Conservation (phyloP, 1,140 invertebrate genomes). For the Polyergus mexicanus region DNA sequence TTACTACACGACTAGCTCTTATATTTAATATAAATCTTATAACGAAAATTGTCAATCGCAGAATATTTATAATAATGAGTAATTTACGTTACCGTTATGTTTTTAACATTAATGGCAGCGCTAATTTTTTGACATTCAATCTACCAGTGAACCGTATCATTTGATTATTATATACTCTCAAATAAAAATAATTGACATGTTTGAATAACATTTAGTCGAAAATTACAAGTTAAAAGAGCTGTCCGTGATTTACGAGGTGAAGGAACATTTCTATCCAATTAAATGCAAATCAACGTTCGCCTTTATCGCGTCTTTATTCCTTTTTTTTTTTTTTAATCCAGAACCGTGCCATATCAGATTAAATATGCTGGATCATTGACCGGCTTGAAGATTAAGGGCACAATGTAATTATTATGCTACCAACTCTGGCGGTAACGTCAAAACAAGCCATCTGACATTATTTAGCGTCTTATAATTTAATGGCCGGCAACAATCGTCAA, state of each 20-base stretch:
- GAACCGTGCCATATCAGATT: background rate
- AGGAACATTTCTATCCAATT: conserved; percentile 55
- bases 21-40: background rate
- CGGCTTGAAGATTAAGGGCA: background rate
- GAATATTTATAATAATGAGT: background rate
- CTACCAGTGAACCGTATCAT: background rate
- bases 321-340: conserved; percentile 19
- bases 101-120: background rate
- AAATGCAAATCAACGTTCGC: conserved; percentile 43
- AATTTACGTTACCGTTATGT: too few relatives aligned
- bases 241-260: conserved; percentile 17
- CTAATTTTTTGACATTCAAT: background rate
- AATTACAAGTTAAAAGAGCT: conserved; percentile 43
- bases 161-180: background rate
- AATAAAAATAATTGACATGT: conserved; percentile 20
- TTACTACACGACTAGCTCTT: background rate
- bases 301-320: background rate
- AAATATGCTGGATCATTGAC: background rate
- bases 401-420: conserved; percentile 9
- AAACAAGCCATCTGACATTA: conserved; percentile 27
- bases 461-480: conserved; percentile 49
- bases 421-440: conserved; percentile 11
- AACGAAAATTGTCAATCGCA: background rate
- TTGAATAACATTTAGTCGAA: conserved; percentile 19
- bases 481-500: conserved; percentile 33